These are phyloP conservation scores for Ochropleura plecta DNA, from an alignment of 2,888 invertebrate genomes.

Conservation along the genomic window DNA sequence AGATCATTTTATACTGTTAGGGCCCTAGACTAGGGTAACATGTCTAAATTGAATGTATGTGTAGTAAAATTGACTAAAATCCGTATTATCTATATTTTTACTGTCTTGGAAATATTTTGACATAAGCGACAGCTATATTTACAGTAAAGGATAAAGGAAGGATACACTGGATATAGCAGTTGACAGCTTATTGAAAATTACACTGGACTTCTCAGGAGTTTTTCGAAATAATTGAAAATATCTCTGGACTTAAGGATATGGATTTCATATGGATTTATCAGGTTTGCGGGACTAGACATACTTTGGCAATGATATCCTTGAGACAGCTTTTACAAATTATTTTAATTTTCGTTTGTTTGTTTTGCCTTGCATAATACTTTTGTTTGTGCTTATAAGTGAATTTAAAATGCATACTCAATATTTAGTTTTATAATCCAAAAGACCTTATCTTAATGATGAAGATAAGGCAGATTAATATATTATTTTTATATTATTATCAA, in stretches of 20 bases:
- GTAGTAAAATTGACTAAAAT: conserved; percentile 34
- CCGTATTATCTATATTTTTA: conserved; percentile 53
- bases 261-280: conserved; percentile 59
- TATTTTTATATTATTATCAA: conserved; percentile 24
- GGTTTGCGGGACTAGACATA: conserved; percentile 58
- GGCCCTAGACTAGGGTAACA: conserved; percentile 25
- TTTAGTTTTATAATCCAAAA: conserved; percentile 29
- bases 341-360: conserved; percentile 29
- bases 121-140: conserved; percentile 59
- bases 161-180: conserved; percentile 63
- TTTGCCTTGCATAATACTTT: conserved; percentile 48
- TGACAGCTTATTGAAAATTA: conserved; percentile 58
- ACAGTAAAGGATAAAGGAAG: conserved; percentile 62
- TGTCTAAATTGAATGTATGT: conserved; percentile 34
- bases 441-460: conserved; percentile 17
- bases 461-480: conserved; percentile 25
- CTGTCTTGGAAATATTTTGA: conserved; percentile 57
- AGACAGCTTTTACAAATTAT: conserved; percentile 51
- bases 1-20: not conserved
- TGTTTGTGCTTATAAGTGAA: conserved; percentile 32
- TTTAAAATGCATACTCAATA: conserved; percentile 34
- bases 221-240: conserved; percentile 57
- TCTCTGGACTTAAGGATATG: conserved; percentile 61
- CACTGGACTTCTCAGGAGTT: conserved; percentile 59
- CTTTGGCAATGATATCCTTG: conserved; percentile 55